phyloP scores from a whole-genome alignment of 2,797 vertebrate genomes.

The Pangasius mekongensis region DNA sequence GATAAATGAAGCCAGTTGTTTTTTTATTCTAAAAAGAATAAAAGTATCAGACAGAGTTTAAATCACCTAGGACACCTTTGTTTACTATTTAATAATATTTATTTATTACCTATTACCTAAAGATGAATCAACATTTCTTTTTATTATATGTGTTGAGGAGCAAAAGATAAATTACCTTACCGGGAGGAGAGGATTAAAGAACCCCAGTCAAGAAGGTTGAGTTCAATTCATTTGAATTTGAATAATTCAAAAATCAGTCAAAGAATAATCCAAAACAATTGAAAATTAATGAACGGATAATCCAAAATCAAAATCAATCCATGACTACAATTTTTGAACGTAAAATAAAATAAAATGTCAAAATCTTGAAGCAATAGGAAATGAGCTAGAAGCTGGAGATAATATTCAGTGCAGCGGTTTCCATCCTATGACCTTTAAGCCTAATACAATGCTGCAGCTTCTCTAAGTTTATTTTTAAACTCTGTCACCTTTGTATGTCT shows the following conservation, averaged over 20 bases:
- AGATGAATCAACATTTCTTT: neutral
- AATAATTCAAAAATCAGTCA: too few relatives aligned
- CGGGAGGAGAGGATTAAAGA: neutral
- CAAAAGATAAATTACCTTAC: neutral
- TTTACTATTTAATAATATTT: neutral
- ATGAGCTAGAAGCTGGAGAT: neutral
- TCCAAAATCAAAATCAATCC: neutral
- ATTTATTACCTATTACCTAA: too few relatives aligned
- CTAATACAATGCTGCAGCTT: neutral
- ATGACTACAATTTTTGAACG: neutral
- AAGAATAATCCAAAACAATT: neutral
- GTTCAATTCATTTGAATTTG: neutral
- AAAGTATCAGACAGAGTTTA: neutral
- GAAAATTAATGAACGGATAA: neutral
- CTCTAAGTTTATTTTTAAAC: neutral
- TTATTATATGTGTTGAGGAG: neutral
- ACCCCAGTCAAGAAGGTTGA: neutral
- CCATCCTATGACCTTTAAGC: neutral
- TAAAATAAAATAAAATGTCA: neutral
- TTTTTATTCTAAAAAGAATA: neutral
- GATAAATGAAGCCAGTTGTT: neutral
- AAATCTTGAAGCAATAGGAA: neutral
- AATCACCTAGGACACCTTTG: neutral
- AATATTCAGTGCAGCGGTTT: neutral
- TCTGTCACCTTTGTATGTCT: neutral